Base-by-base conservation (phyloP, 2,797 vertebrate genomes). In the Morelia viridis region DNA sequence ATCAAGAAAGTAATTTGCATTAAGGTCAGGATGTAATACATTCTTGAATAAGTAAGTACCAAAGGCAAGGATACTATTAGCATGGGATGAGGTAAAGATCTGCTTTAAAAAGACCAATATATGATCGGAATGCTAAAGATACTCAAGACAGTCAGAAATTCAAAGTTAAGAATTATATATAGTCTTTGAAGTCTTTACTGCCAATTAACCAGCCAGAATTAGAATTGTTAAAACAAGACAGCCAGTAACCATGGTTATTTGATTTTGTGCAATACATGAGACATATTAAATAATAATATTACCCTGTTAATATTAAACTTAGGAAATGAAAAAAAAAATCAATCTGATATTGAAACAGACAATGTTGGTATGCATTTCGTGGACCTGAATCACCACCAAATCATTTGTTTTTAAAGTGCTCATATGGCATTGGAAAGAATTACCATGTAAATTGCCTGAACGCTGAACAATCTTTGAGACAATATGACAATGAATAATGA, bases 81-180 rank as follows among this genome's bases (percentile, higher is more conserved):
- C 89, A 84, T 24, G 53, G 24, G 41, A 89, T 92, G 58, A 89
- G 80, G 28, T 58, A 91, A 91, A 95, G 56, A 61, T 56, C 31
- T 89, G 41, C 15, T 65, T 89, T 88, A 58, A 46, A 62, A 8
- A 92, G 6, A 17, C 57, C 68, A 92, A 80, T 28, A 5, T 31
- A 85, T 4, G 15, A 3, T 86, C 83, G 91, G 53, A 90, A 80
- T 8, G 10, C 41, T 92, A 90, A 89, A 2, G 28, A 7, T 86
- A 46, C 41, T 60, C 58, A 41, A 60, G 84, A 26, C 62, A 88
- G 12, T 0, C 0, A 31, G 91, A 65, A 76, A 0, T 90, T 5
- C 46, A 58, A 91, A 84, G 87, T 93, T 41, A 93, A 93, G 88
- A 94, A 87, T 60, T 83, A 91, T 61, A 60, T 11, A 46, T 7